These are phyloP conservation scores for Xylota segnis DNA, from an alignment of 2,888 invertebrate genomes.

Conservation along the genomic window DNA sequence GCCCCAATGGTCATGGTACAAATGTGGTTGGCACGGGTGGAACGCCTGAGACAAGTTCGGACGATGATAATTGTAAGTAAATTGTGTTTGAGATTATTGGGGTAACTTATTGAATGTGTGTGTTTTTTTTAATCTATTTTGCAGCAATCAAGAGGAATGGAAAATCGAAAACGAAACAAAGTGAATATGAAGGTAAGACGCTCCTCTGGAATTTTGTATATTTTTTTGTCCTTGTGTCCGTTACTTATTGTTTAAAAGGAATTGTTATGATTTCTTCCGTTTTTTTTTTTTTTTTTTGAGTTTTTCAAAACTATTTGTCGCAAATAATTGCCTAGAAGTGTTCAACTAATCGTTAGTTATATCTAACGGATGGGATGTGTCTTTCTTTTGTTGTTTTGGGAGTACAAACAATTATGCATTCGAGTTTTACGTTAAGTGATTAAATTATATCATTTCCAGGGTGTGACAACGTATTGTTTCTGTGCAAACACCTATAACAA, in stretches of 20 bases:
- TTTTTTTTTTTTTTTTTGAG: too few species aligned
- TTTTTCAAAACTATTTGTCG: too few species aligned
- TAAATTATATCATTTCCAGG: too few species aligned
- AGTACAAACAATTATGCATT: too few species aligned
- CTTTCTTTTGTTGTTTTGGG: too few species aligned
- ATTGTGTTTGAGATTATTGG: slow-evolving; percentile 46
- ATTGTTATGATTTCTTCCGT: too few species aligned
- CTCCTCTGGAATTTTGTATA: neutral
- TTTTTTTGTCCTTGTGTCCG: neutral
- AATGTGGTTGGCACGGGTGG: slow-evolving; percentile 81
- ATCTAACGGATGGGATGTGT: too few species aligned
- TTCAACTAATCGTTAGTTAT: too few species aligned
- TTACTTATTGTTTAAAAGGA: neutral
- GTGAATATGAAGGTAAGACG: slow-evolving; percentile 84
- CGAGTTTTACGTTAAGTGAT: too few species aligned
- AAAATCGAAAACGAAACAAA: slow-evolving; percentile 84
- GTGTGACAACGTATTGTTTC: too few species aligned
- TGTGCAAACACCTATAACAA: too few species aligned
- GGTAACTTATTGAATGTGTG: slow-evolving; percentile 4
- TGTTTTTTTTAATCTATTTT: slow-evolving; percentile 51
- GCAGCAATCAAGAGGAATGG: slow-evolving; percentile 84
- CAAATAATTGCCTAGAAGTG: too few species aligned
- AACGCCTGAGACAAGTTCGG: slow-evolving; percentile 92
- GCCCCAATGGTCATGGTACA: slow-evolving; percentile 91
- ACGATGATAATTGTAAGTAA: slow-evolving; percentile 92